A percentile compares a stretch with the other conserved stretches of the same genome.
These are phyloP conservation scores for Bambusicola thoracicus DNA, from an alignment of 2,113 vertebrate genomes.

Conservation along the genomic window DNA sequence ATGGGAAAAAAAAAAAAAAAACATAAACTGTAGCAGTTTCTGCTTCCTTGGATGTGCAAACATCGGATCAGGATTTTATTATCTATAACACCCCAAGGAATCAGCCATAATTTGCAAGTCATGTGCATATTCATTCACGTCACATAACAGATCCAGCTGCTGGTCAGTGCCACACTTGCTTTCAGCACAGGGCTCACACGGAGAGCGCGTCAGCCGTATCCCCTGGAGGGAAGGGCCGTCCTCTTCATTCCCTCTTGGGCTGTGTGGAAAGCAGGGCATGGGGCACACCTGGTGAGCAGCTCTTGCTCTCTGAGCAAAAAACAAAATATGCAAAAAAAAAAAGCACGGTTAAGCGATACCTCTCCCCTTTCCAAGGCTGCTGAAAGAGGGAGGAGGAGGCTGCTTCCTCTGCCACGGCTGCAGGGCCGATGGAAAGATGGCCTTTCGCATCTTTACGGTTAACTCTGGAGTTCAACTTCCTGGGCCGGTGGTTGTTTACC, in stretches of 20 bases:
- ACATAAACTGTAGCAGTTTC: neutral
- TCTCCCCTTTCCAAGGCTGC: neutral
- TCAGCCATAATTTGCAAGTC: neutral
- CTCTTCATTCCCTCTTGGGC: fast-evolving
- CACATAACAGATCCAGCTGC: neutral
- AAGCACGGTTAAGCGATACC: neutral
- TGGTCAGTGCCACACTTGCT: neutral
- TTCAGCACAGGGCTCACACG: fast-evolving
- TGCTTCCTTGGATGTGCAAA: neutral
- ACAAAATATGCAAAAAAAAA: fast-evolving
- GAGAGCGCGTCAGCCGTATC: neutral
- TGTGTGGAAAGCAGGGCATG: neutral
- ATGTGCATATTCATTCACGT: neutral
- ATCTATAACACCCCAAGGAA: neutral
- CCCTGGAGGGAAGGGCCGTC: neutral
- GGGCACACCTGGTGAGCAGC: neutral
- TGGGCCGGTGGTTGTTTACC: slow-evolving; percentile 24
- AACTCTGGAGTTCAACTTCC: neutral
- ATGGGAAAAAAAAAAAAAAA: neutral
- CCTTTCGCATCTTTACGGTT: neutral
- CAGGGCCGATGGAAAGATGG: neutral
- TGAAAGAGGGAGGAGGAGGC: neutral
- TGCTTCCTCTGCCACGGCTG: neutral
- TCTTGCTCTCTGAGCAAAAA: neutral
- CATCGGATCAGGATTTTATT: neutral